Evolutionary conservation across 30 jellyfish, hydroid and myxozoan species (phyloP).

Genomic region (Chrysaora quinquecirrha): DNA sequence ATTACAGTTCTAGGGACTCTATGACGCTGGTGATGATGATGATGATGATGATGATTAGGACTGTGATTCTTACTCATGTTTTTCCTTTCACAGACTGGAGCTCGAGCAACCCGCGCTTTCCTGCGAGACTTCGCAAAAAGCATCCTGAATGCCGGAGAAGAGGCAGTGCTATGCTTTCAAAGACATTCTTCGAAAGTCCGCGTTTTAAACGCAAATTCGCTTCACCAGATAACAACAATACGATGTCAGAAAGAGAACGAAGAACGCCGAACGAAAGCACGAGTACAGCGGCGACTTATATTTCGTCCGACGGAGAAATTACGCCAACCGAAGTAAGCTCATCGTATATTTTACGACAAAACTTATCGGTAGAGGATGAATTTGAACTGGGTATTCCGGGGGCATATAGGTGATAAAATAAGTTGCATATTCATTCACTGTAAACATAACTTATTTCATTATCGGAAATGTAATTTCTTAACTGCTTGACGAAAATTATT

Average conservation of each 20-base stretch:
- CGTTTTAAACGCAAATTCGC: not conserved
- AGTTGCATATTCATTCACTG: too few relatives aligned
- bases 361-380: conserved; percentile 44
- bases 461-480: too few relatives aligned
- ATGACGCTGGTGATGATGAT: too few relatives aligned
- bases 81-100: conserved; percentile 94
- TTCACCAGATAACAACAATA: not conserved
- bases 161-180: conserved; percentile 93
- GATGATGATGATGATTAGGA: too few relatives aligned
- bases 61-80: too few relatives aligned
- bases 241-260: conserved; percentile 10
- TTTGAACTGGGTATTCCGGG: conserved; percentile 11
- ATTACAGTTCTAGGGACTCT: too few relatives aligned
- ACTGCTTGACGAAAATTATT: too few relatives aligned
- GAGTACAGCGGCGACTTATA: conserved; percentile 28
- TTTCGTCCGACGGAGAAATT: conserved; percentile 24
- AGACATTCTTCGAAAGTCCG: conserved; percentile 65
- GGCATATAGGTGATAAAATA: not conserved
- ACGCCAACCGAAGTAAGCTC: conserved; percentile 13
- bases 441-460: too few relatives aligned
- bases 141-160: conserved; percentile 96
- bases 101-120: conserved; percentile 94
- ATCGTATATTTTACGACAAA: conserved; percentile 27
- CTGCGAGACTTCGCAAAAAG: conserved; percentile 85
- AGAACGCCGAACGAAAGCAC: conserved; percentile 22